Conservation (phyloP, 1,140 invertebrate species). For the Lordiphosa clarofinis region DNA sequence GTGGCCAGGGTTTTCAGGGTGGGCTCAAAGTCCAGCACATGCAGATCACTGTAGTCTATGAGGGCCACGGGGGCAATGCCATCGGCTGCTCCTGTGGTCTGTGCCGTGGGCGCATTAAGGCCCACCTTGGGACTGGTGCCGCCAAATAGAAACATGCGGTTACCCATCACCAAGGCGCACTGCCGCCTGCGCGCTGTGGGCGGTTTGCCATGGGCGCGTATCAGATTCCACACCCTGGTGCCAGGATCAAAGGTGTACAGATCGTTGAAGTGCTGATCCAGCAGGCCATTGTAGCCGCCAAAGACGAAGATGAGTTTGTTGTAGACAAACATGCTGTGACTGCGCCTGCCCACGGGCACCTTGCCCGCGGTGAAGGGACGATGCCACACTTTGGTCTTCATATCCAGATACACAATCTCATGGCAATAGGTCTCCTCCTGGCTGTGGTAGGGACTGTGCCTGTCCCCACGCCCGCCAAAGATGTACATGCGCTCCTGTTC, state of each 20-base stretch:
- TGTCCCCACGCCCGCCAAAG: slow-evolving; percentile 90
- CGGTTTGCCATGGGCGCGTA: slow-evolving; percentile 82
- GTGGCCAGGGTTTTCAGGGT: slow-evolving; percentile 86
- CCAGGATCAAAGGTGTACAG: slow-evolving; percentile 86
- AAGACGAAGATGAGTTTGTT: slow-evolving; percentile 90
- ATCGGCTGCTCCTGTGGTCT: slow-evolving; percentile 23
- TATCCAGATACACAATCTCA: slow-evolving; percentile 88
- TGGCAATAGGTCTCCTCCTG: slow-evolving; percentile 89
- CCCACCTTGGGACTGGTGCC: slow-evolving; percentile 85
- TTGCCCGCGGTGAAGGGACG: slow-evolving; percentile 82
- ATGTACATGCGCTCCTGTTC: slow-evolving; percentile 87
- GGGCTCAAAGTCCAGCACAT: slow-evolving; percentile 88
- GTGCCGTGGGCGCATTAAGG: neutral
- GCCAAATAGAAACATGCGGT: slow-evolving; percentile 90
- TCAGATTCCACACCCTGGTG: slow-evolving; percentile 83
- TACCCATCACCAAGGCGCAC: slow-evolving; percentile 86
- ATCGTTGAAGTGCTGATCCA: slow-evolving; percentile 90
- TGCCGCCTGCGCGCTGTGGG: slow-evolving; percentile 88
- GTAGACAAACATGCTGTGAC: slow-evolving; percentile 92
- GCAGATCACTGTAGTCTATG: slow-evolving; percentile 89
- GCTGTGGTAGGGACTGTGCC: slow-evolving; percentile 83
- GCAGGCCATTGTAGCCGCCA: slow-evolving; percentile 90
- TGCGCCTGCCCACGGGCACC: slow-evolving; percentile 87
- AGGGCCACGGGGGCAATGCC: slow-evolving; percentile 64
- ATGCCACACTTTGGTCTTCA: slow-evolving; percentile 85